A percentile compares a stretch with the other conserved stretches of the same genome.
These are phyloP conservation scores for Aleiodes sp. DNA, from an alignment of 1,140 invertebrate species.

Conservation along the genomic window DNA sequence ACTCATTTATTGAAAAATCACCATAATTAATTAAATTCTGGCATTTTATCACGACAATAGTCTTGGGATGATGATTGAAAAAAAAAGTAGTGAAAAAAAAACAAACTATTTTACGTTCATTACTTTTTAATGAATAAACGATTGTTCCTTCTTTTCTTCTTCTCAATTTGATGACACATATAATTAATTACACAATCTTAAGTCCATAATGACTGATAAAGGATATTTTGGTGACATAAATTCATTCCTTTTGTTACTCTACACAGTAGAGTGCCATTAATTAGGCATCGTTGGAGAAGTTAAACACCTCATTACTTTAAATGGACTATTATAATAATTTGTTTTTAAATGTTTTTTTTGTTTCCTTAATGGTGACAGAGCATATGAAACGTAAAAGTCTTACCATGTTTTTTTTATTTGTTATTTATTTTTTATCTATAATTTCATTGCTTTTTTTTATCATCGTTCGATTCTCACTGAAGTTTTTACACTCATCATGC, in stretches of 20 bases:
- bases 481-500: constrained; percentile 11
- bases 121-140: neutral
- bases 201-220: constrained; percentile 3
- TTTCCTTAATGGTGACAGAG: neutral
- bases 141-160: no score
- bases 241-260: constrained; percentile 36
- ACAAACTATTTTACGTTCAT: neutral
- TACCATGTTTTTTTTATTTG: no score
- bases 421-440: constrained; percentile 38
- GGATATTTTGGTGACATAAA: neutral
- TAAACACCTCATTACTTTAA: constrained; percentile 31
- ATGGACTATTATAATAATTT: neutral
- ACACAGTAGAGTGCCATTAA: constrained; percentile 50
- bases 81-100: neutral
- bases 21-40: no score
- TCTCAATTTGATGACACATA: neutral
- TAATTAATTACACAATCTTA: constrained; percentile 10
- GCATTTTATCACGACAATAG: neutral
- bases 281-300: constrained; percentile 47
- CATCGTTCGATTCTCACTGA: neutral
- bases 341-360: neutral
- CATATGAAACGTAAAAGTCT: constrained; percentile 6
- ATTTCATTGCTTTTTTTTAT: constrained; percentile 4
- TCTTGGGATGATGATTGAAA: neutral
- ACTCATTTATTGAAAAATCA: no score